Base-by-base conservation (phyloP, 2,113 vertebrate species). In the Stictonetta naevosa region DNA sequence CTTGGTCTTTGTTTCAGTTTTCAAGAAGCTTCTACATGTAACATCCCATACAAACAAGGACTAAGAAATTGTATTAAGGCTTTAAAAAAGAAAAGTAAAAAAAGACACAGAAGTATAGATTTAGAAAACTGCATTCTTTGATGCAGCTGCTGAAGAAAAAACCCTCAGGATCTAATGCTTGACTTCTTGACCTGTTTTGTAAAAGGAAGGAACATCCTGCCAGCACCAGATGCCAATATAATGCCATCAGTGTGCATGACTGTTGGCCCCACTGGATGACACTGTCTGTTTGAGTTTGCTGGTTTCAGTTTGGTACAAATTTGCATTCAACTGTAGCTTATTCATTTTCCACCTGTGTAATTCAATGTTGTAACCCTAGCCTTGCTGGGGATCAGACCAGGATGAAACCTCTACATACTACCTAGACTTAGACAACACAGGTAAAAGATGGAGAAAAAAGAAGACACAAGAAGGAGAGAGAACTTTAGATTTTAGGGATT, bases 191-290 rank as follows among this genome's bases (percentile, higher is more conserved):
- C 25, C 29, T 42, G 11, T 68, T 88, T 40, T 71, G 52, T 52
- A 53, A 48, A 25, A 66, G 52, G 31, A 77, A 2, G 20, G 12
- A 11, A 46, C 14, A 66, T 34, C 13, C 25, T 64, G 5, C 36
- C 53, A 58, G 58, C 33, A 48, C n/a, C 25, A 42, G 42, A 23
- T 64, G 33, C 48, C 53, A 23, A 42, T 44, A 10, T 8, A 66
- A 11, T 36, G 60, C 64, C 26, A 5, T 16, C 13, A 31, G 12
- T 31, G 11, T 44, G 58, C 48, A 29, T 38, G 28, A 26, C 50
- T 42, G 7, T 55, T 53, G 50, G 29, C 17, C 38, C 25, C 22
- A 11, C 53, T 64, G 0, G 0, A 8, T 60, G 50, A 38, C 20
- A 3, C 75, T 40, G 44, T 34, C 55, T 44, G 10, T 33, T 74